Evolutionary conservation across 2,797 vertebrate genomes (phyloP).

Genomic region (Pteropus rufus): DNA sequence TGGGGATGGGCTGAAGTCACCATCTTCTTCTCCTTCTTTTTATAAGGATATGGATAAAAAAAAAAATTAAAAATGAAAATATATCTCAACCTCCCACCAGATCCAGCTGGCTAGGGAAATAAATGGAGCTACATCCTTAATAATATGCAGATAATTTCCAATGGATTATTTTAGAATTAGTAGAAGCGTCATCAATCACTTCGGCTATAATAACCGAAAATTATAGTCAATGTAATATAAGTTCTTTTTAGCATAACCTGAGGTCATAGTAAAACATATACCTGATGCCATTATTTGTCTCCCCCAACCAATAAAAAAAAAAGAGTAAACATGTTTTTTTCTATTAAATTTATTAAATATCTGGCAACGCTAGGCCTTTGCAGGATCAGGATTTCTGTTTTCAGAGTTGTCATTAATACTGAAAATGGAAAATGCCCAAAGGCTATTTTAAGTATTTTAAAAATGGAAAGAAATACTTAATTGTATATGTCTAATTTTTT

Average conservation of each 20-base stretch:
- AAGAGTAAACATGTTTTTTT: not conserved
- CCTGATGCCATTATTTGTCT: not conserved
- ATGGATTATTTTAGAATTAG: conserved; percentile 44
- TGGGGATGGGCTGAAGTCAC: conserved; percentile 26
- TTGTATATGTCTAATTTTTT: not conserved
- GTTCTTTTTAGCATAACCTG: not conserved
- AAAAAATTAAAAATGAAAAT: conserved; percentile 51
- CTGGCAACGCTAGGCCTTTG: not conserved
- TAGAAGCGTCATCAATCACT: not conserved
- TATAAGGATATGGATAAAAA: conserved; percentile 31
- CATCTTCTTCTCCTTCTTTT: not conserved
- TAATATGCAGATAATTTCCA: conserved; percentile 25
- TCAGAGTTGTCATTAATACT: not conserved
- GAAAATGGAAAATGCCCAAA: conserved; percentile 2
- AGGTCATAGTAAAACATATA: not conserved
- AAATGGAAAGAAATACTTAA: not conserved
- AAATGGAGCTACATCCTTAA: not conserved
- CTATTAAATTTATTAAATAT: conserved; percentile 2
- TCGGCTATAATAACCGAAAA: conserved; percentile 1
- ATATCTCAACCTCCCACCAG: not conserved
- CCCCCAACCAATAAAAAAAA: not conserved
- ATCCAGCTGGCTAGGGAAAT: conserved; percentile 13
- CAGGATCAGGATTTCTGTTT: not conserved
- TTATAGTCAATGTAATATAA: not conserved
- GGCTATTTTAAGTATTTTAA: not conserved